A percentile compares a stretch with the other conserved stretches of the same genome.
Evolutionary conservation across 2,797 vertebrate species (phyloP).

Genomic region (Channallabes apus): DNA sequence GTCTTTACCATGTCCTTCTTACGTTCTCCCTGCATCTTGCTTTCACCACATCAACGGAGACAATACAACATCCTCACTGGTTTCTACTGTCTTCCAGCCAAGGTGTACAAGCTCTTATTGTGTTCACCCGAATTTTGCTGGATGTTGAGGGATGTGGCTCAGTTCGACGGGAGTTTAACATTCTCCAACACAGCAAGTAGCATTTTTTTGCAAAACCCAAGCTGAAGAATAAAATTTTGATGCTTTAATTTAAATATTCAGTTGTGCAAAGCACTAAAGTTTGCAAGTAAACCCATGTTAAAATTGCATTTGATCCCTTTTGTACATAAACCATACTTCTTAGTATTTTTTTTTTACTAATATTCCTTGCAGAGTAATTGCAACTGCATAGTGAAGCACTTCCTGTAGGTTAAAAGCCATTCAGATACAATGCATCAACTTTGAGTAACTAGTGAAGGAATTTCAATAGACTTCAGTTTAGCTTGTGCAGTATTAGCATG

Average conservation of each 20-base stretch:
- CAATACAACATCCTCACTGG: no score
- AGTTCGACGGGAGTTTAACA: no score
- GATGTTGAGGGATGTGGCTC: no score
- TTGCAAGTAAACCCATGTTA: background rate
- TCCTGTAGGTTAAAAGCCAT: slow-evolving; percentile 22
- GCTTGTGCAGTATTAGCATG: slow-evolving; percentile 53
- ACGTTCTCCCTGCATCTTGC: no score
- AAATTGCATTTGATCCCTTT: background rate
- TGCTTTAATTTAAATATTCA: background rate
- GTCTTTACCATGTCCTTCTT: no score
- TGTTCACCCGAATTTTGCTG: no score
- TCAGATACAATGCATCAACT: slow-evolving; percentile 19
- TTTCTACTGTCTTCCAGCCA: no score
- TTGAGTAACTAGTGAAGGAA: slow-evolving; percentile 17
- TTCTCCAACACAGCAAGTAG: no score
- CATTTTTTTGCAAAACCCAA: background rate
- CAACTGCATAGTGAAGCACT: background rate
- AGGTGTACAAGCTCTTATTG: no score
- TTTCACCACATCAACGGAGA: no score
- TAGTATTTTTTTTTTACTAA: background rate
- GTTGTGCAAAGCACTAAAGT: background rate
- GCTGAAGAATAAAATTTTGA: background rate
- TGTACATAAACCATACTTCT: background rate
- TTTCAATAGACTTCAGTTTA: slow-evolving; percentile 49
- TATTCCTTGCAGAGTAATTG: background rate